Percentiles rank a stretch among this genome's conserved stretches.
Conservation (phyloP, 2,888 invertebrate genomes). For the Polymixis flavicincta region DNA sequence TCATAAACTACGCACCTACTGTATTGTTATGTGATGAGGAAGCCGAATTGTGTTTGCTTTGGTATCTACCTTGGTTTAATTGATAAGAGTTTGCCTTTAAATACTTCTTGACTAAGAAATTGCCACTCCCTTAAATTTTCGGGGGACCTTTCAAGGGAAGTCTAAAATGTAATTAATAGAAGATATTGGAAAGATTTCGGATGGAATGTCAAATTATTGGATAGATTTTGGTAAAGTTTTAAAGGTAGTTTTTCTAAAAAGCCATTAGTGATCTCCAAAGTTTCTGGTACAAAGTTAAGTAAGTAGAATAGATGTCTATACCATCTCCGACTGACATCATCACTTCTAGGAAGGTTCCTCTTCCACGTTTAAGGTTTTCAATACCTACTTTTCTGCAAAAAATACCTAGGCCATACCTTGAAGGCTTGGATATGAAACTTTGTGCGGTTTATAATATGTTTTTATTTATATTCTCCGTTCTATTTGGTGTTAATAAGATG, state of each 20-base stretch:
- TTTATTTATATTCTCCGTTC: background rate
- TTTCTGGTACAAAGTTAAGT: constrained; percentile 6
- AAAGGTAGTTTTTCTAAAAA: constrained; percentile 18
- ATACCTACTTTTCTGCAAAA: background rate
- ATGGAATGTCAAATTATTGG: background rate
- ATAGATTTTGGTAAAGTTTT: constrained; percentile 14
- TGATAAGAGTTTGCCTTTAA: constrained; percentile 8
- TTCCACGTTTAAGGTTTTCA: background rate
- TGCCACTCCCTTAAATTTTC: background rate
- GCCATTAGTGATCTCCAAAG: constrained; percentile 7
- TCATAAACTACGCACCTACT: constrained; percentile 82
- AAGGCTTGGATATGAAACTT: too few relatives aligned
- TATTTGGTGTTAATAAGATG: too few relatives aligned
- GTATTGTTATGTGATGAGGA: constrained; percentile 72
- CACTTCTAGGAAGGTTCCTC: constrained; percentile 1
- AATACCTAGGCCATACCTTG: background rate
- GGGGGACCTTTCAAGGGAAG: background rate
- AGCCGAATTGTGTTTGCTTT: constrained; percentile 72
- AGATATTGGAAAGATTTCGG: background rate
- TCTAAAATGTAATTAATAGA: background rate
- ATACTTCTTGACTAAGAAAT: background rate
- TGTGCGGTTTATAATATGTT: background rate
- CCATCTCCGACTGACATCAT: background rate
- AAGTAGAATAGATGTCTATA: constrained; percentile 7
- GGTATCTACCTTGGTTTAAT: constrained; percentile 54